These are phyloP conservation scores for Allophyes oxyacanthae DNA, from an alignment of 2,888 invertebrate genomes.

Conservation along the genomic window DNA sequence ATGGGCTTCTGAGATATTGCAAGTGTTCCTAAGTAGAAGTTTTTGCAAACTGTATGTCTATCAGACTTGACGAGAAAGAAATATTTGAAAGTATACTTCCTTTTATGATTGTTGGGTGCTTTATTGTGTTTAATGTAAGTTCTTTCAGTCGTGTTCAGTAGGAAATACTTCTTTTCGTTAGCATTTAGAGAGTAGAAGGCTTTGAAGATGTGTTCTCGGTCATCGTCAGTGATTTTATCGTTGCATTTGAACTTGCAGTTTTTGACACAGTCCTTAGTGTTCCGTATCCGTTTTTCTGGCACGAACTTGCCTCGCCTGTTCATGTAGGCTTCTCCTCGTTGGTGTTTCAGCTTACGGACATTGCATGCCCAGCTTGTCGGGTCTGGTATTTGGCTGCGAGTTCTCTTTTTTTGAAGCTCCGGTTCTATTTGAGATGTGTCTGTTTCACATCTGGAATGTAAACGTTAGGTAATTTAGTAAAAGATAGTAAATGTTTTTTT, in stretches of 20 bases:
- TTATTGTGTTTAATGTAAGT: constrained; percentile 71
- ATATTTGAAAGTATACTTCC: constrained; percentile 82
- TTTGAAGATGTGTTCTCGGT: constrained; percentile 81
- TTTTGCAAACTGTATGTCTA: constrained; percentile 80
- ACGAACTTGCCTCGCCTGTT: constrained; percentile 81
- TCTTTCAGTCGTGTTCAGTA: constrained; percentile 82
- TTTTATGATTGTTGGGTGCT: constrained; percentile 61
- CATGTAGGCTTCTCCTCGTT: constrained; percentile 82
- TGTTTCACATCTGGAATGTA: constrained; percentile 36
- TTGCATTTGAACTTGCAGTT: constrained; percentile 82
- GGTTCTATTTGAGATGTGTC: constrained; percentile 24
- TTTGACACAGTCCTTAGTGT: constrained; percentile 80
- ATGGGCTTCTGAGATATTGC: constrained; percentile 85
- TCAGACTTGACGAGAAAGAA: constrained; percentile 78
- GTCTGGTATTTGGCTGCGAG: constrained; percentile 71
- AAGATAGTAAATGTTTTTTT: background rate
- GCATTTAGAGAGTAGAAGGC: constrained; percentile 81
- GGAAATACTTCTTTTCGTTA: constrained; percentile 82
- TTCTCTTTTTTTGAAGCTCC: constrained; percentile 58
- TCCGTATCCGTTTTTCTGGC: constrained; percentile 75
- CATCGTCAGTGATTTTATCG: constrained; percentile 76
- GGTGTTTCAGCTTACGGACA: constrained; percentile 80
- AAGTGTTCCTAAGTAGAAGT: constrained; percentile 83
- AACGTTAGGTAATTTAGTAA: background rate
- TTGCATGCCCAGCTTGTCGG: constrained; percentile 84